phyloP scores from a whole-genome alignment of 1,140 invertebrate genomes.

The Euwallacea fornicatus region DNA sequence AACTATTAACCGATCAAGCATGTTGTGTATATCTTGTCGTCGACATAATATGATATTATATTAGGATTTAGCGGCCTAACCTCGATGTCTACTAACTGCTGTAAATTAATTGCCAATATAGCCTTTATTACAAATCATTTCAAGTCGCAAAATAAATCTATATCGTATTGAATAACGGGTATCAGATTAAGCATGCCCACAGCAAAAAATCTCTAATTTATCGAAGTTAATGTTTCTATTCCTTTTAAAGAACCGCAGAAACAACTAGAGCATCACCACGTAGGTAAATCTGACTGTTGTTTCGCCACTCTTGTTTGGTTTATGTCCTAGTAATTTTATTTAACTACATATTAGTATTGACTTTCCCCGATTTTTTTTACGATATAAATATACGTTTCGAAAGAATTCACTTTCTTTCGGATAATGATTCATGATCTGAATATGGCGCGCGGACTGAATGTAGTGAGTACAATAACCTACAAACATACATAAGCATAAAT shows the following conservation, averaged over 20 bases:
- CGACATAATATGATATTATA: too few relatives aligned
- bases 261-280: slow-evolving; percentile 19
- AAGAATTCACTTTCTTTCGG: too few relatives aligned
- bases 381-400: not conserved
- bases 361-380: slow-evolving; percentile 5
- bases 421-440: too few relatives aligned
- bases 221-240: slow-evolving; percentile 15
- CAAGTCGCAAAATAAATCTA: not conserved
- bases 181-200: slow-evolving; percentile 7
- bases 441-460: too few relatives aligned
- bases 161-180: slow-evolving; percentile 11
- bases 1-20: too few relatives aligned
- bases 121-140: not conserved
- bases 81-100: too few relatives aligned
- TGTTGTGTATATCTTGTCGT: too few relatives aligned
- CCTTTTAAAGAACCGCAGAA: slow-evolving; percentile 15
- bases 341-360: slow-evolving; percentile 2
- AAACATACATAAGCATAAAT: too few relatives aligned
- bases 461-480: too few relatives aligned
- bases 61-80: too few relatives aligned
- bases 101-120: too few relatives aligned
- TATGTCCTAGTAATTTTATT: slow-evolving; percentile 21
- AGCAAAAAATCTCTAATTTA: slow-evolving; percentile 14
- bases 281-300: slow-evolving; percentile 13
- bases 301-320: slow-evolving; percentile 4